phyloP scores from a whole-genome alignment of 2,113 vertebrate genomes.

The Hypocryptadius cinnamomeus region DNA sequence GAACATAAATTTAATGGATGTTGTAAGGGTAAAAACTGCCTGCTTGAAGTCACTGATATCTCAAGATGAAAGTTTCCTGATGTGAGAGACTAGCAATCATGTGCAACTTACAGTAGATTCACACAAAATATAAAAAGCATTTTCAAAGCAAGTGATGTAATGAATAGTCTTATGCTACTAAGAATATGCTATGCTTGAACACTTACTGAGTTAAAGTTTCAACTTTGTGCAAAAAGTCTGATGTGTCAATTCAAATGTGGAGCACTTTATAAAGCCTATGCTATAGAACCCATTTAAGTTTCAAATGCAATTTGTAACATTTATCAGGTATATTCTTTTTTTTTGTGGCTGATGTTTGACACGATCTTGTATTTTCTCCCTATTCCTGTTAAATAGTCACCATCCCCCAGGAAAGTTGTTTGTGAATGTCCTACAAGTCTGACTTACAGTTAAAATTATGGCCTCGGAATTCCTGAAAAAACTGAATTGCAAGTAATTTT shows the following conservation, averaged over 20 bases:
- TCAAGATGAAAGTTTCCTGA: not conserved
- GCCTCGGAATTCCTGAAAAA: not conserved
- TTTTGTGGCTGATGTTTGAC: not conserved
- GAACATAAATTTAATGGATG: not conserved
- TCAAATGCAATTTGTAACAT: not conserved
- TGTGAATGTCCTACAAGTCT: not conserved
- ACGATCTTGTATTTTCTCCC: not conserved
- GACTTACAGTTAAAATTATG: not conserved
- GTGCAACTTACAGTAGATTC: not conserved
- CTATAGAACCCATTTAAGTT: not conserved
- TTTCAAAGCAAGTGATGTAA: not conserved
- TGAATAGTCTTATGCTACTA: not conserved
- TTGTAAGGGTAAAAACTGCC: not conserved
- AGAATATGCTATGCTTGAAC: not conserved
- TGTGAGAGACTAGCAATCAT: not conserved
- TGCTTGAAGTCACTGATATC: not conserved
- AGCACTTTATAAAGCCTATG: not conserved
- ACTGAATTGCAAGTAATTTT: not conserved
- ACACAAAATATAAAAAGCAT: not conserved
- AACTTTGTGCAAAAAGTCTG: not conserved
- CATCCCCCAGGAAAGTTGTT: not conserved
- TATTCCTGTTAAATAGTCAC: not conserved
- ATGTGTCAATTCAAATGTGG: not conserved
- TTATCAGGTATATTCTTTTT: not conserved
- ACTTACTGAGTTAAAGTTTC: not conserved